phyloP scores from a whole-genome alignment of 2,888 invertebrate genomes.

The Polia nebulosa region DNA sequence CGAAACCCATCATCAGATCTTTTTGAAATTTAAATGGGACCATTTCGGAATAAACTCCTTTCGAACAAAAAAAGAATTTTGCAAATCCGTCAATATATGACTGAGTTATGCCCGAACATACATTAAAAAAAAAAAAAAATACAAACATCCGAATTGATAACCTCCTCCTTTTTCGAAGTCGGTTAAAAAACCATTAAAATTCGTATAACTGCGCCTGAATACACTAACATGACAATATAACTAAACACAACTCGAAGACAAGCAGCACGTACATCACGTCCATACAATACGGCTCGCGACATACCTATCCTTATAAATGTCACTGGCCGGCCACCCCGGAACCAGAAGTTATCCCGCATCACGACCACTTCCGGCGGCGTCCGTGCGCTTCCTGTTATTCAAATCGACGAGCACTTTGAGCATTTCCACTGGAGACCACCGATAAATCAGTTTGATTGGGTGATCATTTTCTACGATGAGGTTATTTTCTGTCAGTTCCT shows the following conservation, averaged over 20 bases:
- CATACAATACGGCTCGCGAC: slow-evolving; percentile 42
- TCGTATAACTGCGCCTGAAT: too few species aligned
- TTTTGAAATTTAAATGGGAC: too few species aligned
- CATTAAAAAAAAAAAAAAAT: too few species aligned
- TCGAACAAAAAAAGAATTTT: too few species aligned
- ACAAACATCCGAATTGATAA: too few species aligned
- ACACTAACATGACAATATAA: not conserved
- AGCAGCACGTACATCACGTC: slow-evolving; percentile 20
- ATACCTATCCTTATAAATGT: slow-evolving; percentile 48
- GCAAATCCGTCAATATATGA: too few species aligned
- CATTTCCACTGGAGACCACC: not conserved
- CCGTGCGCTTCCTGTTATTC: slow-evolving; percentile 71
- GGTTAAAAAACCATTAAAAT: too few species aligned
- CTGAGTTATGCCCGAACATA: too few species aligned
- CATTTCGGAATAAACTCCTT: too few species aligned
- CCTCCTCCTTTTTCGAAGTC: too few species aligned
- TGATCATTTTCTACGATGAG: not conserved
- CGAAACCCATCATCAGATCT: too few species aligned
- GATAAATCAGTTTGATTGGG: slow-evolving; percentile 20
- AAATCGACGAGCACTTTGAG: slow-evolving; percentile 54
- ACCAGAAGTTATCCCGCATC: slow-evolving; percentile 74
- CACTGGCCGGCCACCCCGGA: slow-evolving; percentile 69
- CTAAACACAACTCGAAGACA: slow-evolving; percentile 5
- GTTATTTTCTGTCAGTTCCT: too few species aligned
- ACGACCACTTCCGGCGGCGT: slow-evolving; percentile 70